Evolutionary conservation across 2,113 vertebrate species (phyloP).

Genomic region (Nettapus auritus): DNA sequence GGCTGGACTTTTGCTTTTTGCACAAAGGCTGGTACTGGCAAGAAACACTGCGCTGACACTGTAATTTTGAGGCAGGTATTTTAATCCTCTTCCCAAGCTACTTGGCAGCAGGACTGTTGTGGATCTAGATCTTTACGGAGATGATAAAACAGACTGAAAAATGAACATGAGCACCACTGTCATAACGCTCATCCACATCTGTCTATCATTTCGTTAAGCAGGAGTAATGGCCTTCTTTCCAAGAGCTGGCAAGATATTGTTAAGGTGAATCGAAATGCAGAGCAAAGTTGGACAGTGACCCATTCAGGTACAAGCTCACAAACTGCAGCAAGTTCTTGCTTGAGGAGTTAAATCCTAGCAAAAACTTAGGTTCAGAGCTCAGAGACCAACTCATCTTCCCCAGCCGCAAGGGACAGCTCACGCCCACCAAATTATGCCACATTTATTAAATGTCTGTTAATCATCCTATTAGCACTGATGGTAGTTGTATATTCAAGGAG

Average conservation of each 20-base stretch:
- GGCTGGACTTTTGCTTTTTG: background rate
- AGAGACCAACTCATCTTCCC: background rate
- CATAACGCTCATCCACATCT: background rate
- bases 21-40: background rate
- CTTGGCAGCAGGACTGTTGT: background rate
- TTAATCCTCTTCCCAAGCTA: background rate
- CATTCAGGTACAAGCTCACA: background rate
- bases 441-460: background rate
- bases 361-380: background rate
- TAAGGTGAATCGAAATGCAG: background rate
- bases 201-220: background rate
- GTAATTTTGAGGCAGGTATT: slow-evolving; percentile 1
- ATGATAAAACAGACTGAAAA: slow-evolving; percentile 19
- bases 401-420: background rate
- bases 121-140: background rate
- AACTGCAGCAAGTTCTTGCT: background rate
- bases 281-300: background rate
- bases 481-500: background rate
- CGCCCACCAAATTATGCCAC: background rate
- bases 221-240: background rate
- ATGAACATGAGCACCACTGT: background rate
- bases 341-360: background rate
- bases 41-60: background rate
- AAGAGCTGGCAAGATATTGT: background rate
- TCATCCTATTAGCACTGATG: background rate